Percentiles rank a stretch among this genome's conserved stretches.
phyloP scores from a whole-genome alignment of 2,113 vertebrate species.

The Falco punctatus region DNA sequence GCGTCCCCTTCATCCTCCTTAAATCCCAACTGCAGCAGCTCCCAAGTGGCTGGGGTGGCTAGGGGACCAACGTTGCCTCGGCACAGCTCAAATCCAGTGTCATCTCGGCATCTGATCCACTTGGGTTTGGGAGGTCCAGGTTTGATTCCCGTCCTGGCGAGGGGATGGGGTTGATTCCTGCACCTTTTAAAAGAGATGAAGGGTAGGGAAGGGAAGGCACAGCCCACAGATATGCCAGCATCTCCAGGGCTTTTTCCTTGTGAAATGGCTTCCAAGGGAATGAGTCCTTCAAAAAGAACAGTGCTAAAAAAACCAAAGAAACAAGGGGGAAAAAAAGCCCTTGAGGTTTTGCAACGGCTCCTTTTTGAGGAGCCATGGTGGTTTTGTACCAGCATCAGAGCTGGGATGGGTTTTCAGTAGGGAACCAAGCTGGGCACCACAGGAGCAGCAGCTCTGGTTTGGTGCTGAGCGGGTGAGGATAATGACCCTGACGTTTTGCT shows the following conservation, averaged over 20 bases:
- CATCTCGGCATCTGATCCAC: background rate
- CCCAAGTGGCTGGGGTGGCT: background rate
- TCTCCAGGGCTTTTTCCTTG: background rate
- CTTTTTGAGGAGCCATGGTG: background rate
- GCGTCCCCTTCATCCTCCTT: background rate
- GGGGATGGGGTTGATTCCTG: background rate
- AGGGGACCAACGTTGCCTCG: background rate
- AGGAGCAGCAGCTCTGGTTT: background rate
- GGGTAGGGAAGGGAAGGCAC: too few species aligned
- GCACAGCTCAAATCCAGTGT: fast-evolving
- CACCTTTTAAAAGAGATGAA: background rate
- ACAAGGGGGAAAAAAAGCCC: background rate
- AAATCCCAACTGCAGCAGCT: background rate
- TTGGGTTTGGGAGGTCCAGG: background rate
- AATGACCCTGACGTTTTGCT: background rate
- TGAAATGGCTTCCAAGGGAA: background rate
- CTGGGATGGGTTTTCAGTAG: background rate
- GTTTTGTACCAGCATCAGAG: background rate
- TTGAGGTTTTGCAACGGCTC: background rate
- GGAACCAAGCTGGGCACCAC: background rate
- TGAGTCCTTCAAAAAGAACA: background rate
- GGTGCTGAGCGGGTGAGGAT: background rate
- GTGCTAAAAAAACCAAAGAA: background rate
- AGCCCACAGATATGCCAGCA: background rate
- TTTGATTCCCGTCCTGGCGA: background rate